Base-by-base conservation (phyloP, 92 coral and sea anemone genomes). In the Bergia sp. region DNA sequence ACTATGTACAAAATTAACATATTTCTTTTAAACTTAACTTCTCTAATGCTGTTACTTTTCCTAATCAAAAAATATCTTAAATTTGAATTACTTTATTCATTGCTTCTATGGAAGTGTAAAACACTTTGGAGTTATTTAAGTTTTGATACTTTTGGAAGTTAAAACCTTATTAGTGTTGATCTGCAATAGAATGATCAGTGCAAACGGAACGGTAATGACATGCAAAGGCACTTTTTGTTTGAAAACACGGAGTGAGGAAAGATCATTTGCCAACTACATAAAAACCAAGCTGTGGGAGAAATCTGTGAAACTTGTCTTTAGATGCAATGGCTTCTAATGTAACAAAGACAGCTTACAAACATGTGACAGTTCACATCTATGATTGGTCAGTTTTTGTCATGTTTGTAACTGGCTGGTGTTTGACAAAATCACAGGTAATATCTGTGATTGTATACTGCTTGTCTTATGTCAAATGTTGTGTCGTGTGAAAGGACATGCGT, bases 1-100 rank as follows among this genome's bases (percentile, higher is more conserved):
- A 21, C 66, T 84, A 71, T 84, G 74, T 84, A 84, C 87, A 84
- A 84, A 80, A 84, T 84, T 65, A 71, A 84, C 87, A 71, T 84
- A 84, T 44, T 1, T 79, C 64, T 79, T 11, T 79, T 49, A 39
- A 78, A 67, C 16, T 16, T 57, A 81, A 81, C 67, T 71, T 69
- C 79, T 84, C 65, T 84, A 69, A 84, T 69, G 87, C 45, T 69
- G 43, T 84, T 84, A 42, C 50, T 84, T 21, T 47, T 84, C 44
- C n/a, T 45, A 42, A 42, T 37, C 45, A 47, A 41, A 71, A 80
- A 80, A 73, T 80, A 80, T 80, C 57, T 38, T 13, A 55, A 21
- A 36, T 80, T 55, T 55, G 11, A 80, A 4, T 2, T 13, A 40
- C 38, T 36, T 6, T 37, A 13, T 38, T 55, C 36, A 61, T 3